A percentile compares a stretch with the other conserved stretches of the same genome.
Conservation (phyloP, 2,113 vertebrate species). For the Cettia cetti region DNA sequence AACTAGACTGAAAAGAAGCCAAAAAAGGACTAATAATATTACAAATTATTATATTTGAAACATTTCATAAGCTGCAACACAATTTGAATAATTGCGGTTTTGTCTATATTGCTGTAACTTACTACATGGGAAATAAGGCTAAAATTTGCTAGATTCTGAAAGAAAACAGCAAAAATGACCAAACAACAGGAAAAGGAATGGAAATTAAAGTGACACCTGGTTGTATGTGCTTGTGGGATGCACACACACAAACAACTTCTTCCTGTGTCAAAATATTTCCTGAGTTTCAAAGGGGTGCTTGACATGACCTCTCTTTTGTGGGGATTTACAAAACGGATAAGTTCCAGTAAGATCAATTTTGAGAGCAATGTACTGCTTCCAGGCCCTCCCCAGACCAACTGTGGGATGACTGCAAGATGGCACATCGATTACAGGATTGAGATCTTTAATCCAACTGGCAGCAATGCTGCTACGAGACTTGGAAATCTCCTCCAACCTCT, state of each 20-base stretch:
- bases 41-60: not conserved
- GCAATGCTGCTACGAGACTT: slow-evolving; percentile 10
- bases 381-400: not conserved
- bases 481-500: slow-evolving; percentile 29
- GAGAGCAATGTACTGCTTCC: not conserved
- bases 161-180: not conserved
- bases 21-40: not conserved
- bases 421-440: not conserved
- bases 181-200: not conserved
- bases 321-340: not conserved
- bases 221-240: fast-evolving
- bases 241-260: not conserved
- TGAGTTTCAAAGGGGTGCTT: not conserved
- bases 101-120: not conserved
- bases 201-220: not conserved
- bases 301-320: not conserved
- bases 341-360: not conserved
- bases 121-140: not conserved
- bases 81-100: not conserved
- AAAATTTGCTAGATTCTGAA: not conserved
- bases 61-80: not conserved
- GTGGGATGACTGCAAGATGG: slow-evolving; percentile 9
- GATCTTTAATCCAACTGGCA: slow-evolving; percentile 27
- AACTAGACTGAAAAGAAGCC: not conserved
- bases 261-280: not conserved